phyloP scores from a whole-genome alignment of 2,888 invertebrate genomes.

The Drosophila nr. medialis region DNA sequence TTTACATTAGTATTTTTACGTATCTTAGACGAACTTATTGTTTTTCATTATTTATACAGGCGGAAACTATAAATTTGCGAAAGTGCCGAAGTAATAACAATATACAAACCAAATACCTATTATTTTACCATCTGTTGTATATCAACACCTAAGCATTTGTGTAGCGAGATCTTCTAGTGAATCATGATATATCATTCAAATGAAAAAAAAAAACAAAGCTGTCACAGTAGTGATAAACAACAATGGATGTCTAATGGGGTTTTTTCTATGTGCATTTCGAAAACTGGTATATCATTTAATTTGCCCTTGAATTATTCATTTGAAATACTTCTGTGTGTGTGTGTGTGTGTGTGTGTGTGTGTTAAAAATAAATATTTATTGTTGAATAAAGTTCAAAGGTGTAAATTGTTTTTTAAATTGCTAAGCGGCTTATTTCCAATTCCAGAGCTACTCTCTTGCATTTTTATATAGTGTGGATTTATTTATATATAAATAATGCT shows the following conservation, averaged over 20 bases:
- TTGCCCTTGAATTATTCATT: constrained; percentile 42
- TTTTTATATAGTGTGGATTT: not conserved
- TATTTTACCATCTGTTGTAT: not conserved
- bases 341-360: not conserved
- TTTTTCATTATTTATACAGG: constrained; percentile 15
- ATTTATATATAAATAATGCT: not conserved
- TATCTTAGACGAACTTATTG: constrained; percentile 7
- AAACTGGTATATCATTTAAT: constrained; percentile 4
- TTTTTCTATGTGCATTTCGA: not conserved
- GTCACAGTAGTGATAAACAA: constrained; percentile 26
- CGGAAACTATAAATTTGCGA: constrained; percentile 10
- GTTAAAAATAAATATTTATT: constrained; percentile 28
- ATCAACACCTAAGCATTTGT: constrained; percentile 15
- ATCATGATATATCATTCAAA: constrained; percentile 31
- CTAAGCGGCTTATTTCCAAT: constrained; percentile 34
- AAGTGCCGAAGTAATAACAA: not conserved
- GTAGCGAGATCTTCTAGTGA: constrained; percentile 3
- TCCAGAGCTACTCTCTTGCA: constrained; percentile 3
- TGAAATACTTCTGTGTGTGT: constrained; percentile 13
- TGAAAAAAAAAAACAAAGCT: constrained; percentile 14
- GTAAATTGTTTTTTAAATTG: constrained; percentile 21
- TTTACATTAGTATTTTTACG: constrained; percentile 10
- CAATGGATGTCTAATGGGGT: not conserved
- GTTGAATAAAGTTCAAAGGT: constrained; percentile 14
- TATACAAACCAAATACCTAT: constrained; percentile 3